Evolutionary conservation across 2,797 vertebrate species (phyloP), one percentile per base, ranked within the genome.

Genomic region (Tachyglossus aculeatus): DNA sequence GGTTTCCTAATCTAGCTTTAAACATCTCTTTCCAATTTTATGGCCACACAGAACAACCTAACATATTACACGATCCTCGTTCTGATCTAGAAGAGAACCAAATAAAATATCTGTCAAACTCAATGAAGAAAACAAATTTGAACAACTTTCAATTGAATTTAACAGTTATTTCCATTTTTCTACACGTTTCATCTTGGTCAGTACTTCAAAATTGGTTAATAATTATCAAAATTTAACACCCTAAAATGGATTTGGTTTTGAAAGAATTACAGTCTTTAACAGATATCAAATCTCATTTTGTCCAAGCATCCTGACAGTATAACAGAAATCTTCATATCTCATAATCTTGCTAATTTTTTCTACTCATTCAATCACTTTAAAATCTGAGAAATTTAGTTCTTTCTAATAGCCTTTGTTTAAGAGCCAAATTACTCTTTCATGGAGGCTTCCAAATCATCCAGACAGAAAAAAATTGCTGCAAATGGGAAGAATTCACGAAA

Each of bases 231-330:
- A 58, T 65, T 67, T 64, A 44, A 22, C 38, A 68, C n/a, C n/a
- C n/a, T n/a, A n/a, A n/a, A n/a, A 54, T 9, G 64, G 21, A 44
- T 43, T 57, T 47, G 18, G n/a, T 45, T 61, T 9, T 44, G 18
- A 51, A 72, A 44, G 18, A 51, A 72, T 76, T 59, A 71, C 43
- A 58, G 67, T 65, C 71, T 52, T 40, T 64, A 48, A 48, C 13
- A 32, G 22, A 27, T 47, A 45, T 48, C n/a, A 71, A 64, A 55
- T 39, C 3, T 48, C 9, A 27, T 41, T 7, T 43, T 25, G 38
- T n/a, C 25, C 27, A 39, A 40, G 7, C 45, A 36, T 10, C 37
- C 13, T 3, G 15, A 8, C 45, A 18, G 31, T 18, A 29, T 11
- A 16, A 18, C 44, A 25, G 15, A 31, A 48, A 18, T 48, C 16